These are phyloP conservation scores for Geotria australis DNA, from an alignment of 2,797 vertebrate species.

Conservation along the genomic window DNA sequence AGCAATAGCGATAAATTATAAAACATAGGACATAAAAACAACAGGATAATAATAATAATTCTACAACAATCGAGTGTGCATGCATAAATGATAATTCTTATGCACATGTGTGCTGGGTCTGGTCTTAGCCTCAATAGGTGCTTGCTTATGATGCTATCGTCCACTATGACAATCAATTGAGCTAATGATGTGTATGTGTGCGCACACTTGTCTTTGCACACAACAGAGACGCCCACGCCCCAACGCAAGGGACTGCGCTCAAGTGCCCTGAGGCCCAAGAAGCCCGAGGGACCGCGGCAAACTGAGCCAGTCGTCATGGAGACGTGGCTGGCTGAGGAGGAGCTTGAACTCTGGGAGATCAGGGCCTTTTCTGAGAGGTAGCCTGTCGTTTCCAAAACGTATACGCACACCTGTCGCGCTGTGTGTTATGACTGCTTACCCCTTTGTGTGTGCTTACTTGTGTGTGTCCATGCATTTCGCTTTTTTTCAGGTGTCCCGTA, in stretches of 20 bases:
- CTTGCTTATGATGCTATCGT: too few species aligned
- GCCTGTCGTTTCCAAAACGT: too few species aligned
- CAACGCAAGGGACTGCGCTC: constrained; percentile 91
- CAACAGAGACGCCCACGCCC: constrained; percentile 70
- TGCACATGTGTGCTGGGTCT: too few species aligned
- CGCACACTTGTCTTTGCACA: neutral
- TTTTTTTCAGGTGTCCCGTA: neutral
- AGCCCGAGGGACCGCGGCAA: constrained; percentile 72
- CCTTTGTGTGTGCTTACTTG: neutral
- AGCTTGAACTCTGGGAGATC: constrained; percentile 90
- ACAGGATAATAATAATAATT: too few species aligned
- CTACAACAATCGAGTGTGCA: too few species aligned
- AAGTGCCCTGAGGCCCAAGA: constrained; percentile 80
- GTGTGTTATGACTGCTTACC: neutral
- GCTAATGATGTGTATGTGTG: too few species aligned
- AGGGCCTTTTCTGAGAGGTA: constrained; percentile 92
- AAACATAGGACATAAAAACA: too few species aligned
- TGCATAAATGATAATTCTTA: too few species aligned
- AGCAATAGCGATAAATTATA: too few species aligned
- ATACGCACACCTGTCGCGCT: too few species aligned
- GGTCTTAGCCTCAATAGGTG: too few species aligned
- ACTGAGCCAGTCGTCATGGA: constrained; percentile 80
- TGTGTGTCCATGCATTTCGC: neutral
- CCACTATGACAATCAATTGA: too few species aligned
- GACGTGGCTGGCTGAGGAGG: constrained; percentile 84